Conservation (phyloP, 2,797 vertebrate genomes). For the Argya squamiceps region DNA sequence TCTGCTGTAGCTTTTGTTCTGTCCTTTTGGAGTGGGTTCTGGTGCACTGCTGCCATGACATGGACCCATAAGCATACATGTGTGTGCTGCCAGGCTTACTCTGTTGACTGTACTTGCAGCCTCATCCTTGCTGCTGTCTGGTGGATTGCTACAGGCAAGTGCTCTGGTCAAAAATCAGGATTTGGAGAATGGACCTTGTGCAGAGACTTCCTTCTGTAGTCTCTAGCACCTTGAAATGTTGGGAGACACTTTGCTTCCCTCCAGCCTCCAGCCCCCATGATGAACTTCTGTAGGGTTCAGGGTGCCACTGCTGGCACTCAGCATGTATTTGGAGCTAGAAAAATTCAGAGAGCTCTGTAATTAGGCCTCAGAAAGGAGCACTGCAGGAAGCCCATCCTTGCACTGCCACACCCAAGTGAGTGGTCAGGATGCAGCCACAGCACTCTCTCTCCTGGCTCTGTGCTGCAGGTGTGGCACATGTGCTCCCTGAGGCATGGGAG, state of each 20-base stretch:
- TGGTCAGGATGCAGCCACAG: neutral
- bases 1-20: neutral
- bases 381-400: neutral
- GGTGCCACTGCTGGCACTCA: neutral
- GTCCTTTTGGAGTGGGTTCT: neutral
- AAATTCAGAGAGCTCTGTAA: neutral
- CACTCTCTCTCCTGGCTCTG: neutral
- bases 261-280: fast-evolving
- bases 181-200: neutral
- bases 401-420: fast-evolving
- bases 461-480: neutral
- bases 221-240: neutral
- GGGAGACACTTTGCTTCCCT: neutral
- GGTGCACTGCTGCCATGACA: neutral
- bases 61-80: fast-evolving
- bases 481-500: neutral
- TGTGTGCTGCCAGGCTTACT: neutral
- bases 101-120: neutral
- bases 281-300: neutral
- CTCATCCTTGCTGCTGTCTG: neutral
- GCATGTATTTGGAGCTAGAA: neutral
- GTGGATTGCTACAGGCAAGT: neutral
- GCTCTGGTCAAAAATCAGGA: neutral
- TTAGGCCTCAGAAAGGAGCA: neutral
- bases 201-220: neutral